Evolutionary conservation across 2,797 vertebrate genomes (phyloP).

Genomic region (Pipistrellus kuhlii): DNA sequence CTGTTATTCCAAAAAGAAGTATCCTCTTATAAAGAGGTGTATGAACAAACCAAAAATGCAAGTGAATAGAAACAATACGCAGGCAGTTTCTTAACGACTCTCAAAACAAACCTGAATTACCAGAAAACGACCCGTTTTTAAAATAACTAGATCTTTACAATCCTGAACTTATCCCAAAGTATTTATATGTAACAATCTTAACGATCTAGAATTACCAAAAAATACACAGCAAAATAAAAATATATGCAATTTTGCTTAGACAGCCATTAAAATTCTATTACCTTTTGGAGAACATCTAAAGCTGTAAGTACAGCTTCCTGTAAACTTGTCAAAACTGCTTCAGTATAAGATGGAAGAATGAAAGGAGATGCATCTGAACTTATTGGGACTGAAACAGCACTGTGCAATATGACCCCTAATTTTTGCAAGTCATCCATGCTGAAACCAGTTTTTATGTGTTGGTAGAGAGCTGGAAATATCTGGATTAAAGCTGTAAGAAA

Average conservation of each 20-base stretch:
- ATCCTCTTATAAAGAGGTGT: slow-evolving; percentile 48
- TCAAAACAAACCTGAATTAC: slow-evolving; percentile 42
- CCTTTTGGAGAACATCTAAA: slow-evolving; percentile 98
- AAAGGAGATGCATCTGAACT: slow-evolving; percentile 99
- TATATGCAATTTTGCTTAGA: slow-evolving; percentile 55
- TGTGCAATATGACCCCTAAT: slow-evolving; percentile 96
- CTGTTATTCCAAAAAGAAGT: slow-evolving; percentile 17
- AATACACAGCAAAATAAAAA: slow-evolving; percentile 43
- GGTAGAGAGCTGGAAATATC: slow-evolving; percentile 98
- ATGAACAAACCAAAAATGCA: slow-evolving; percentile 21
- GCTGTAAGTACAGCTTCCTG: slow-evolving; percentile 98
- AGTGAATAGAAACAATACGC: not conserved
- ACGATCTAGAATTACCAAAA: slow-evolving; percentile 8
- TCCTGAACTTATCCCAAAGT: slow-evolving; percentile 18
- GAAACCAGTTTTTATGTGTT: slow-evolving; percentile 97
- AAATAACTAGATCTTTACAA: slow-evolving; percentile 53
- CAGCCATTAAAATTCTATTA: slow-evolving; percentile 81
- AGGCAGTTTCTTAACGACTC: slow-evolving; percentile 19
- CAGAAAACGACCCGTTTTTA: slow-evolving; percentile 18
- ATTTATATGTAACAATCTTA: not conserved
- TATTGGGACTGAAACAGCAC: slow-evolving; percentile 98
- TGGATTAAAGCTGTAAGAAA: slow-evolving; percentile 99
- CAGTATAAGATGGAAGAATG: slow-evolving; percentile 98
- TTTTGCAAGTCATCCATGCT: slow-evolving; percentile 98
- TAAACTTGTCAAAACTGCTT: slow-evolving; percentile 97